Evolutionary conservation across 2,888 invertebrate genomes (phyloP), one percentile per base, ranked within the genome.

Genomic region (Spicauda simplicius): DNA sequence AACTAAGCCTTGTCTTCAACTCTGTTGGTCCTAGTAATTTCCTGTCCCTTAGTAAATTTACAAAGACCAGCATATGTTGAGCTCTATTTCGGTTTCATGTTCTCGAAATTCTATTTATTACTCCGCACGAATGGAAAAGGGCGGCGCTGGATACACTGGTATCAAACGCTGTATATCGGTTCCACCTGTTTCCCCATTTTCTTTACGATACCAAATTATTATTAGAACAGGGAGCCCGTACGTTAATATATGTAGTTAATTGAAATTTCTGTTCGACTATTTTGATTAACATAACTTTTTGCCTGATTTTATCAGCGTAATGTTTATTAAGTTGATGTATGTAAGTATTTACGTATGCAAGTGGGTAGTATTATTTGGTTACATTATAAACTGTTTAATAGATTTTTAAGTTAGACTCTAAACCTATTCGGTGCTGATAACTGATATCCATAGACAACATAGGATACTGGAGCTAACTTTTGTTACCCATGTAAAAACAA

Each of bases 21-120:
- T 71, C 68, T 48, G 62, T 69, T 68, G 71, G 70, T 68, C 60
- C 69, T 70, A 68, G 70, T 71, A 70, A 72, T 73, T 74, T 69
- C 70, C 69, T 70, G 64, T 70, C 66, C 69, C 68, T 71, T 58
- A 69, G 70, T 59, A 69, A 70, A 74, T 70, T 71, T 66, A 69
- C 55, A 64, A 25, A 54, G 8, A 16, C 72, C 71, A 55, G n/a
- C 59, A 55, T 60, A 68, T 54, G 30, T 58, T 67, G 72, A 69
- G 45, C 70, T 37, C 2, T 41, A 59, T 30, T n/a, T 12, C 37
- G 61, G 16, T 54, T 14, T 18, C n/a, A 30, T 11, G 45, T 30
- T 60, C 16, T 12, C 18, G 12, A 10, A 50, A 14, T 60, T 54
- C 19, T 33, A 16, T 54, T 33, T 19, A 41, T 20, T n/a, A 16